Conservation (phyloP, 2,797 vertebrate genomes). For the Hapalemur alaotrensis region DNA sequence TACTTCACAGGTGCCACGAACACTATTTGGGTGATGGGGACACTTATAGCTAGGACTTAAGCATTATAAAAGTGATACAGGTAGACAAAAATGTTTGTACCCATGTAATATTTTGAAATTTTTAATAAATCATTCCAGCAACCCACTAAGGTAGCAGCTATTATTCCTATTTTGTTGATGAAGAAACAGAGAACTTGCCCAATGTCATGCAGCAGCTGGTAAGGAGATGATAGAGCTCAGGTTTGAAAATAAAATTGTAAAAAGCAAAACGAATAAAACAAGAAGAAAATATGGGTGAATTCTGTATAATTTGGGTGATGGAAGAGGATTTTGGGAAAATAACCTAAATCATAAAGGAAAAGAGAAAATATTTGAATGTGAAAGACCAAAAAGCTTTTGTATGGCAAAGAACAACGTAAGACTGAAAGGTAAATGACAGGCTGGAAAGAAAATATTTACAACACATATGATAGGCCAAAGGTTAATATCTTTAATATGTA, state of each 20-base stretch:
- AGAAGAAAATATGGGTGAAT: not conserved
- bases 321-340: not conserved
- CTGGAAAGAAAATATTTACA: not conserved
- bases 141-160: not conserved
- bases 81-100: no score
- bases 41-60: no score
- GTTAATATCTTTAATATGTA: not conserved
- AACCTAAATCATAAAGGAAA: not conserved
- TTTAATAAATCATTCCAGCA: not conserved
- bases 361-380: constrained; percentile 4
- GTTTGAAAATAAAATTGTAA: not conserved
- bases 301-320: not conserved
- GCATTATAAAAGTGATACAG: no score
- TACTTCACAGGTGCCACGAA: no score
- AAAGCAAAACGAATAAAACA: not conserved
- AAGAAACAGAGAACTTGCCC: not conserved
- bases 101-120: no score
- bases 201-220: not conserved
- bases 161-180: not conserved
- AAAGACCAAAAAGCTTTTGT: not conserved
- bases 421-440: not conserved
- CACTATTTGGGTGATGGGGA: no score
- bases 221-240: not conserved
- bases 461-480: not conserved
- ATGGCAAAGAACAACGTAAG: not conserved